Evolutionary conservation across 1,140 invertebrate genomes (phyloP), one percentile per base, ranked within the genome.

Genomic region (Drosophila elegans): DNA sequence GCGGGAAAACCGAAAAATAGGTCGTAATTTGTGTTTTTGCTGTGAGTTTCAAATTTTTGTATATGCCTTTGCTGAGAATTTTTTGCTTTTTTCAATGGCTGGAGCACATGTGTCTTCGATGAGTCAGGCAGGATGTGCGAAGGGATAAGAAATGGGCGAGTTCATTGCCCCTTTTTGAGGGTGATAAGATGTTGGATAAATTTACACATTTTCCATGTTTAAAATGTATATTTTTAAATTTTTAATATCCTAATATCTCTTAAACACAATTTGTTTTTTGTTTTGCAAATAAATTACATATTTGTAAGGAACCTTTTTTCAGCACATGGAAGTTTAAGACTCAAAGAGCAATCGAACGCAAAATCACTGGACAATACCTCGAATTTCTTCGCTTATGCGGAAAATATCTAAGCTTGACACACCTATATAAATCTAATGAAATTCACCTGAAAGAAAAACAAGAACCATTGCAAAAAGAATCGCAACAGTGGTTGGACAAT

Each of bases 61-160:
- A 39, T 45, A 45, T 25, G 42, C 21, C 25, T 46, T 21, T 48
- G 49, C 52, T 61, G 55, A 53, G 48, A 51, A 56, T 45, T 56
- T 48, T 64, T 56, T 39, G 13, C 9, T 11, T 21, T 4, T 6
- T 25, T 29, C 25, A 48, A 29, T 12, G 46, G 6, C 55, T 80
- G 64, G 79, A 81, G 69, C 84, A 89, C 84, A 89, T 89, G 84
- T 89, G 84, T 54, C 59, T 74, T 80, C 84, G 84, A 89, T 89
- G 84, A 89, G 80, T 78, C 80, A 80, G 55, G 48, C 51, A 32
- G 51, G 36, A 51, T 55, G 45, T 62, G 13, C 10, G 1, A 49
- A 34, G 41, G 11, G 41, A 44, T 36, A 39, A 25, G 45, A 46
- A 38, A n/a, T 29, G 27, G 25, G 27, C 13, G 34, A 12, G 51